Base-by-base conservation (phyloP, 1,140 invertebrate species). In the Pseudomyrmex cubaensis region DNA sequence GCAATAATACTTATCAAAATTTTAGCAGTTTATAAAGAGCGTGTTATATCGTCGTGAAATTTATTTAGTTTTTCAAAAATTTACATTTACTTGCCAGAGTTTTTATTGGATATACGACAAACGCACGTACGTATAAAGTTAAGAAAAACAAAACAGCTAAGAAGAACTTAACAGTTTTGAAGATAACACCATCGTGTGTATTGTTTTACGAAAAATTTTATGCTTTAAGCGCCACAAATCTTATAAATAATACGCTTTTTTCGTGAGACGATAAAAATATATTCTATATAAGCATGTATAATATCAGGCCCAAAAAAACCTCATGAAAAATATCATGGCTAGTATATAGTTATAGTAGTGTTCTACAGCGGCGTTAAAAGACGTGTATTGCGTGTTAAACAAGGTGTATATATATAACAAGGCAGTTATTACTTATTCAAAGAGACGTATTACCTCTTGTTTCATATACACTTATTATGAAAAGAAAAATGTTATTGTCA, bases 361-460 rank as follows among this genome's bases (percentile, higher is more conserved):
- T 52, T 83, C 61, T 61, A 57, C 12, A 54, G 44, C 48, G 74
- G 78, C 20, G 12, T 59, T 54, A 8, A 20, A 70, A 17, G 50
- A 15, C 25, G 76, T n/a, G 8, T 35, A 72, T 48, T 83, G 67
- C 83, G 64, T 54, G 74, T 85, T 74, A 86, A 90, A 78, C 67
- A 44, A 87, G 80, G 12, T 59, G 46, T 62, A n/a, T 64, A 64
- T 54, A 35, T 35, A 35, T 35, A 52, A 75, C 13, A 25, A 84
- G 54, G 76, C 73, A 85, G 73, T 75, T 64, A 83, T 75, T 76
- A 83, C 61, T 85, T 87, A 85, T 82, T 90, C 83, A 74, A 75
- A 86, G 25, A 70, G 75, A 85, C 70, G 83, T 86, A 77, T 87
- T 91, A 92, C 90, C 90, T 91, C 89, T 90, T 87, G 20, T 85